Conservation (phyloP, 2,888 invertebrate genomes). For the Parnassius smintheus region DNA sequence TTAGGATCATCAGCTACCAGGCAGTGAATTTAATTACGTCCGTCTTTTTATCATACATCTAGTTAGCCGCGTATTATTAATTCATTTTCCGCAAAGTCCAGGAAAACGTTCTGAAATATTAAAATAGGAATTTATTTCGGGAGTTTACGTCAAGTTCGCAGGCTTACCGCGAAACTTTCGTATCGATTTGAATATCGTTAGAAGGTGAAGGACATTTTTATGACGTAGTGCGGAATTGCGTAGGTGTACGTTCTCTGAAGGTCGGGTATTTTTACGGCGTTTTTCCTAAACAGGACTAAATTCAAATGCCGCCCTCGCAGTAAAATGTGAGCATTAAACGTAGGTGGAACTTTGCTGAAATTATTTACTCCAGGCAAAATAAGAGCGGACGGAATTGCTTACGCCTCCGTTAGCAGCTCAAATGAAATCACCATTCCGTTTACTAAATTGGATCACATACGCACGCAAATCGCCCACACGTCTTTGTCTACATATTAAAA, state of each 20-base stretch:
- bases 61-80: conserved; percentile 14
- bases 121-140: conserved; percentile 4
- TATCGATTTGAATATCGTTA: conserved; percentile 10
- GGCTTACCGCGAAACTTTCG: conserved; percentile 1
- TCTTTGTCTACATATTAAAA: conserved; percentile 18
- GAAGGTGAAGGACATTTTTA: conserved; percentile 18
- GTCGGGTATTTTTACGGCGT: conserved; percentile 45
- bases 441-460: conserved; percentile 14
- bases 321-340: conserved; percentile 48
- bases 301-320: conserved; percentile 49
- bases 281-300: conserved; percentile 40
- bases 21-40: conserved; percentile 13
- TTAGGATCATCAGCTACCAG: conserved; percentile 37
- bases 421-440: conserved; percentile 31
- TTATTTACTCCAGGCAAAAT: conserved; percentile 42
- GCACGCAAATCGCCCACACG: conserved; percentile 10
- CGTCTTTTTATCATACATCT: conserved; percentile 8
- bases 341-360: conserved; percentile 46
- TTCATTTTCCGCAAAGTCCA: conserved; percentile 4
- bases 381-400: conserved; percentile 44
- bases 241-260: conserved; percentile 35
- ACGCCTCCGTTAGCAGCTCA: conserved; percentile 45
- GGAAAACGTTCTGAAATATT: not conserved
- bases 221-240: conserved; percentile 24
- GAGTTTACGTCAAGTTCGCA: conserved; percentile 11